Evolutionary conservation across 2,113 vertebrate species (phyloP).

Genomic region (Oncorhynchus masou): DNA sequence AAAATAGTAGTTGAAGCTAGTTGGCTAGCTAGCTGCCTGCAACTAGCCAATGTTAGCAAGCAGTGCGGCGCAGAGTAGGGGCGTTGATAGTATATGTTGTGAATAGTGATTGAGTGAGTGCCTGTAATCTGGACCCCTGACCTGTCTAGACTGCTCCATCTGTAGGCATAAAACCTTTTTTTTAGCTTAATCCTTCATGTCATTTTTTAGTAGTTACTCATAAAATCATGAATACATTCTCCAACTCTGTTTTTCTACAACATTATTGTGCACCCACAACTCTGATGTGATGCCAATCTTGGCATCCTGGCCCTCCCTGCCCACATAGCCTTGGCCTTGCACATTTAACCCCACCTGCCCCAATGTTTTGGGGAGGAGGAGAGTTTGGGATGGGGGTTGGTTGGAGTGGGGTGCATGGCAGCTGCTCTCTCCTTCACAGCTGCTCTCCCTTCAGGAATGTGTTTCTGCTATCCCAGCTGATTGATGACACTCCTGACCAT

Average conservation of each 20-base stretch:
- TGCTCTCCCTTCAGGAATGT: conserved; percentile 42
- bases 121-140: too few species aligned
- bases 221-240: too few species aligned
- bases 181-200: too few species aligned
- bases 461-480: conserved; percentile 12
- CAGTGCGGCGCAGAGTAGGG: too few species aligned
- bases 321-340: conserved; percentile 7
- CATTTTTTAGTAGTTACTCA: too few species aligned
- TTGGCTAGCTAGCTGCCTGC: not conserved
- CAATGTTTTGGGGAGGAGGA: conserved; percentile 13
- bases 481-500: conserved; percentile 15
- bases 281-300: conserved; percentile 18
- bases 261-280: too few species aligned
- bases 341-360: conserved; percentile 34
- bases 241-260: not conserved
- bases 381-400: conserved; percentile 8
- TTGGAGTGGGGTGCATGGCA: conserved; percentile 34
- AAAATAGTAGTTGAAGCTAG: not conserved
- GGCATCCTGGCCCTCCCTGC: not conserved
- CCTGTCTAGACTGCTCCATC: too few species aligned
- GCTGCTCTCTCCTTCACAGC: conserved; percentile 57
- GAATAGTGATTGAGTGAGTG: too few species aligned
- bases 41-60: conserved; percentile 50
- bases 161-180: too few species aligned
- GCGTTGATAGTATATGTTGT: too few species aligned